Percentiles rank a stretch among this genome's conserved stretches.
Conservation (phyloP, 2,797 vertebrate species). For the Falco rusticolus region DNA sequence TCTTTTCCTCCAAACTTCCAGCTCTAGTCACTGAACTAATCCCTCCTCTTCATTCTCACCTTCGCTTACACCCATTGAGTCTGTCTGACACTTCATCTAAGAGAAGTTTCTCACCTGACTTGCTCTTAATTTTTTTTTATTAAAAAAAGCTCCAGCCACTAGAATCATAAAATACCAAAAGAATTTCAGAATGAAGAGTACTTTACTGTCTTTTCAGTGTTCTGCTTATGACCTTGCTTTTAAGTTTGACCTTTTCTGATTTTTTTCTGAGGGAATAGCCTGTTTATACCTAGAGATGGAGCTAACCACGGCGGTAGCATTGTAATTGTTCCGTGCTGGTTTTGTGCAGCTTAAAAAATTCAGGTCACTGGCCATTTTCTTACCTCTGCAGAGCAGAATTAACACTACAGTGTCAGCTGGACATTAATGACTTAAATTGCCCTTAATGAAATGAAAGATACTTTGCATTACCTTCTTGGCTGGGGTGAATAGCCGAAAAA, state of each 20-base stretch:
- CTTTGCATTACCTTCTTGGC: slow-evolving; percentile 2
- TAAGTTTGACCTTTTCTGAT: not conserved
- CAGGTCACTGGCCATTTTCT: not conserved
- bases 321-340: not conserved
- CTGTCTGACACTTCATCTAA: not conserved
- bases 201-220: not conserved
- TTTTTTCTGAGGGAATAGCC: not conserved
- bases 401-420: not conserved
- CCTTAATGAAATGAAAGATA: slow-evolving; percentile 15
- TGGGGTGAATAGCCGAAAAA: not conserved
- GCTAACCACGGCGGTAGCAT: not conserved
- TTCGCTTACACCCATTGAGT: not conserved
- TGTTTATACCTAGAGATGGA: not conserved
- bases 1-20: not conserved
- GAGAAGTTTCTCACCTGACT: not conserved
- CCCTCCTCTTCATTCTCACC: not conserved
- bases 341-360: not conserved
- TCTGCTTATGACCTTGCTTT: not conserved
- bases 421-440: slow-evolving; percentile 18
- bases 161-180: not conserved
- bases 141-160: not conserved
- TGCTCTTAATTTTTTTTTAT: not conserved
- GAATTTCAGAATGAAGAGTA: not conserved
- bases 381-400: not conserved
- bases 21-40: not conserved